These are phyloP conservation scores for Carterocephalus palaemon DNA, from an alignment of 2,888 invertebrate genomes.

Conservation along the genomic window DNA sequence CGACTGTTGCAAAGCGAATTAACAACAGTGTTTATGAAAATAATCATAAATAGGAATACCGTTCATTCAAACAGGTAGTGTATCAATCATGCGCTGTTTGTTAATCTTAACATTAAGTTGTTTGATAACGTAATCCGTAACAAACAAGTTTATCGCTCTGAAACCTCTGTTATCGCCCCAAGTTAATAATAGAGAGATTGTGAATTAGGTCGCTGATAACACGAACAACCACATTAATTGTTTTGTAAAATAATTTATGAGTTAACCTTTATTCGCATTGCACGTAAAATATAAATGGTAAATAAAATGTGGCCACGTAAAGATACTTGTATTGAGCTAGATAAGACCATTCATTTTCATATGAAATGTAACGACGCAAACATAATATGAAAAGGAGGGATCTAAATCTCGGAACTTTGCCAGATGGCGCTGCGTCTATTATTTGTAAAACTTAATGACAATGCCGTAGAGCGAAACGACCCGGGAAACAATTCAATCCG, in stretches of 20 bases:
- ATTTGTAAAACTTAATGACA: conserved; percentile 24
- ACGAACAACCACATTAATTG: conserved; percentile 11
- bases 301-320: conserved; percentile 3
- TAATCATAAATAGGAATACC: too few relatives aligned
- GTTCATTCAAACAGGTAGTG: not conserved
- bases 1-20: too few relatives aligned
- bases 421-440: conserved; percentile 36
- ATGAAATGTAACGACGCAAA: conserved; percentile 31
- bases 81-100: conserved; percentile 1
- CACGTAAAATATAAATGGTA: conserved; percentile 23
- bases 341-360: conserved; percentile 18
- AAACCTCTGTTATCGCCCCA: conserved; percentile 36
- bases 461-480: conserved; percentile 11
- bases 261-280: not conserved
- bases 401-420: conserved; percentile 42
- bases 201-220: conserved; percentile 48
- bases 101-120: conserved; percentile 4
- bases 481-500: conserved; percentile 6
- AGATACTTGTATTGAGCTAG: too few relatives aligned
- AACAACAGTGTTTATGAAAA: too few relatives aligned
- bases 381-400: conserved; percentile 33
- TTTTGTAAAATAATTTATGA: conserved; percentile 6
- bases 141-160: conserved; percentile 43
- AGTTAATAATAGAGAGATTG: conserved; percentile 40
- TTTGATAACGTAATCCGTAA: conserved; percentile 40